phyloP scores from a whole-genome alignment of 2,797 vertebrate species.

The Dromococcyx pavoninus region DNA sequence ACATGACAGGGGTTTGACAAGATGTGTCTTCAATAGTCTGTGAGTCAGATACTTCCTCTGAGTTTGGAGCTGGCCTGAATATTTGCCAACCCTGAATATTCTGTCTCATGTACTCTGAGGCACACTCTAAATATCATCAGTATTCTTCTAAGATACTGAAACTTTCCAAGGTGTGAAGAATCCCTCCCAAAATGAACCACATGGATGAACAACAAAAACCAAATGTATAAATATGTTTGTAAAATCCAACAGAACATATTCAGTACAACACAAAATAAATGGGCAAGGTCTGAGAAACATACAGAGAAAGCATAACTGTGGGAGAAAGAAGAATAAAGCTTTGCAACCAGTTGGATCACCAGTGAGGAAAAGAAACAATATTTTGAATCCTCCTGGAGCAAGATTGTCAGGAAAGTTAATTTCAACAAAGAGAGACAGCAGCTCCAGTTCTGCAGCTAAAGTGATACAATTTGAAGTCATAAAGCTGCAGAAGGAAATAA shows the following conservation, averaged over 20 bases:
- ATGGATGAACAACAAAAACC: neutral
- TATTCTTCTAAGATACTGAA: neutral
- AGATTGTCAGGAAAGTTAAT: neutral
- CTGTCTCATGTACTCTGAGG: neutral
- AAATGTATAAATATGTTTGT: neutral
- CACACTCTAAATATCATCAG: accelerated
- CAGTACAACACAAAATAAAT: neutral
- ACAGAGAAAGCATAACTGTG: neutral
- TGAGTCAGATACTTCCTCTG: neutral
- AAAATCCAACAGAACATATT: neutral
- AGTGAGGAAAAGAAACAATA: neutral
- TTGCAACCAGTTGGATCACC: neutral
- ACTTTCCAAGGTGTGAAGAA: neutral
- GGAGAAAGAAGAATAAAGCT: neutral
- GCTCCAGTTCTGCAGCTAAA: neutral
- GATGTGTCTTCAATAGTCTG: neutral
- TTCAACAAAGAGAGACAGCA: neutral
- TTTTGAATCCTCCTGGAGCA: neutral
- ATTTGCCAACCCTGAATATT: neutral
- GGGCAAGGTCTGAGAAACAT: neutral
- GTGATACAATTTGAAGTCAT: neutral
- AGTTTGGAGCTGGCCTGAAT: neutral
- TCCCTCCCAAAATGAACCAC: neutral
- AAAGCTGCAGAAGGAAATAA: neutral
- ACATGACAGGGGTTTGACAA: accelerated